These are phyloP conservation scores for Nerophis ophidion DNA, from an alignment of 2,113 vertebrate genomes.

Conservation along the genomic window DNA sequence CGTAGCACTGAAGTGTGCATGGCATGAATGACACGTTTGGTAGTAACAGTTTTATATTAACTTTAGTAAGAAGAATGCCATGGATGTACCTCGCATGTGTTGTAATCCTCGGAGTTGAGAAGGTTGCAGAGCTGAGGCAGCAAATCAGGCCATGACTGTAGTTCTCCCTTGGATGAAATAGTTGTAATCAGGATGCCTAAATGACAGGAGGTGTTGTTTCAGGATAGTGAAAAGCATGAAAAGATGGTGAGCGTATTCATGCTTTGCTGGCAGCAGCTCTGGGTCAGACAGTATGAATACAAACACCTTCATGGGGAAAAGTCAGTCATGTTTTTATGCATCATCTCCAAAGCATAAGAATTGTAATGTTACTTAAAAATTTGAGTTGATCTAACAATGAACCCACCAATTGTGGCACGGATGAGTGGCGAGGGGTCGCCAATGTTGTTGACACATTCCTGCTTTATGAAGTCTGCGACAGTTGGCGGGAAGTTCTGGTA, in stretches of 20 bases:
- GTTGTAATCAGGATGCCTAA: constrained; percentile 93
- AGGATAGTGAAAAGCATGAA: neutral
- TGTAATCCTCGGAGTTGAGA: constrained; percentile 94
- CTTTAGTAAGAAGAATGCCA: constrained; percentile 34
- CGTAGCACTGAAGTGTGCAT: neutral
- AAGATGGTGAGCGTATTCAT: neutral
- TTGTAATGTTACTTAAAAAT: neutral
- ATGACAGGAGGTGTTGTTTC: neutral
- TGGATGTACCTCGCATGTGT: constrained; percentile 87
- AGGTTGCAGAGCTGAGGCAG: constrained; percentile 92
- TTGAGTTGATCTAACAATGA: neutral
- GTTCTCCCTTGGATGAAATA: constrained; percentile 90
- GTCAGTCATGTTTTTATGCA: constrained; percentile 44
- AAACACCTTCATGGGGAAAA: constrained; percentile 40
- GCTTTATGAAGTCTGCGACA: constrained; percentile 91
- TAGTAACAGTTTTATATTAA: neutral
- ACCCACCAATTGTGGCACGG: constrained; percentile 85
- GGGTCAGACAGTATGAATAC: constrained; percentile 69
- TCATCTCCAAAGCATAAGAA: constrained; percentile 46
- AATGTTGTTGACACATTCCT: constrained; percentile 92
- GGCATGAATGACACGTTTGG: neutral
- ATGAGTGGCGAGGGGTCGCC: constrained; percentile 89
- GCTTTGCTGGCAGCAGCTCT: constrained; percentile 7
- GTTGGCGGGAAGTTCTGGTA: constrained; percentile 88
- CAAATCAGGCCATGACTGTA: constrained; percentile 92